Percentiles rank a stretch among this genome's conserved stretches.
phyloP scores from a whole-genome alignment of 2,888 invertebrate genomes.

The Polydrusus cervinus region DNA sequence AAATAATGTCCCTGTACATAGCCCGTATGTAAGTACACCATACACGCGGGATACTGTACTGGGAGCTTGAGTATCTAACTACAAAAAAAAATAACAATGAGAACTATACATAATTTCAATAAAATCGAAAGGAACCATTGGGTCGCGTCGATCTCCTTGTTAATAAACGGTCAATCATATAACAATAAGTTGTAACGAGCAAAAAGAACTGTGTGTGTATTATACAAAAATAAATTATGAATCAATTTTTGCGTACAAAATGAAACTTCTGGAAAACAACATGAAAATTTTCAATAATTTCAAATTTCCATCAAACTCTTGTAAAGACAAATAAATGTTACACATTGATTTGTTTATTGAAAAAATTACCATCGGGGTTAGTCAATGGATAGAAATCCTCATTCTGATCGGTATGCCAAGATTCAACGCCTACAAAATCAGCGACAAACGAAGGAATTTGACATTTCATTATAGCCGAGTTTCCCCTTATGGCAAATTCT shows the following conservation, averaged over 20 bases:
- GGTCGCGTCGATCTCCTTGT: too few species aligned
- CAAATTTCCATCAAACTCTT: slow-evolving; percentile 44
- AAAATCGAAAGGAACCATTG: too few species aligned
- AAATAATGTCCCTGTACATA: too few species aligned
- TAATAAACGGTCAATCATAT: neutral
- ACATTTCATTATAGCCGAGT: slow-evolving; percentile 91
- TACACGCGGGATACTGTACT: too few species aligned
- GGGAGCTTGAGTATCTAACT: too few species aligned
- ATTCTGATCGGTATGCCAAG: slow-evolving; percentile 89
- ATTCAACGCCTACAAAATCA: slow-evolving; percentile 90
- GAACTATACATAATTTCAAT: too few species aligned
- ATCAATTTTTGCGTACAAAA: neutral
- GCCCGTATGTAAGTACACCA: too few species aligned
- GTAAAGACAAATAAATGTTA: slow-evolving; percentile 22
- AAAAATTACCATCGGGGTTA: slow-evolving; percentile 63
- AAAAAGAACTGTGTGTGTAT: neutral
- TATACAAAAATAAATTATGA: neutral
- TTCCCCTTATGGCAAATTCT: slow-evolving; percentile 92
- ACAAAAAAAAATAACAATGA: too few species aligned
- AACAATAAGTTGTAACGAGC: neutral
- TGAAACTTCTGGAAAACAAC: too few species aligned
- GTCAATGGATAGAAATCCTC: slow-evolving; percentile 80
- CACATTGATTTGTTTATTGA: neutral
- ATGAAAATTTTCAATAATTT: too few species aligned
- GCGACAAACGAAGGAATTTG: slow-evolving; percentile 94